Conservation (phyloP, 1,140 invertebrate genomes). For the Ericerus pela region DNA sequence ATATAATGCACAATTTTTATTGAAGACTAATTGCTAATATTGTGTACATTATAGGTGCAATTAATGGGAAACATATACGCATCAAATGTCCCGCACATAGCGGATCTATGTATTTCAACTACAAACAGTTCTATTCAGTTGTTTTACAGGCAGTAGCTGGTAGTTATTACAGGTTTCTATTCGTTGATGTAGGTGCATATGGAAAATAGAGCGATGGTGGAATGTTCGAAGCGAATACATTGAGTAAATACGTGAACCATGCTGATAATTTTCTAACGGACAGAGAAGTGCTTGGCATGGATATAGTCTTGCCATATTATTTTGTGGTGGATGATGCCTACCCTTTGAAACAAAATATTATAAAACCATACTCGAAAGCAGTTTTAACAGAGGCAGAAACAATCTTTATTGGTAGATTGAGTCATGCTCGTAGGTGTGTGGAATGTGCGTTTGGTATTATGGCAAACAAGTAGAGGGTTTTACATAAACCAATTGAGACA, state of each 20-base stretch:
- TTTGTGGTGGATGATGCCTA: conserved; percentile 27
- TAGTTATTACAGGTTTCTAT: conserved; percentile 27
- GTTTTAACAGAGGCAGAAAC: conserved; percentile 16
- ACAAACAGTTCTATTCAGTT: conserved; percentile 34
- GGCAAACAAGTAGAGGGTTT: conserved; percentile 27
- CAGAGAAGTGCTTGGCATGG: not conserved
- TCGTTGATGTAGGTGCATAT: conserved; percentile 26
- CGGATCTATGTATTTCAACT: conserved; percentile 34
- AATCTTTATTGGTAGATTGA: conserved; percentile 26
- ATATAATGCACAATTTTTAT: no score
- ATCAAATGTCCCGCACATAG: conserved; percentile 27
- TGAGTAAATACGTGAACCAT: not conserved
- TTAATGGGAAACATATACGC: conserved; percentile 35
- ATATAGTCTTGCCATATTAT: conserved; percentile 20
- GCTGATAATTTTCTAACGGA: not conserved
- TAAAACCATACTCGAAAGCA: conserved; percentile 27
- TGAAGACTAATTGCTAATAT: no score
- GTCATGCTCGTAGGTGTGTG: conserved; percentile 21
- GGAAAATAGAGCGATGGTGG: conserved; percentile 18
- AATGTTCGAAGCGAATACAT: conserved; percentile 8
- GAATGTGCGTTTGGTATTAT: conserved; percentile 28
- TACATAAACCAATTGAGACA: conserved; percentile 21
- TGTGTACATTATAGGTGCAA: no score
- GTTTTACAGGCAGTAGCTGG: conserved; percentile 30
- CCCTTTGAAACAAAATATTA: conserved; percentile 26